Evolutionary conservation across 2,888 invertebrate species (phyloP), one percentile per base, ranked within the genome.

Genomic region (Schizotus pectinicornis): DNA sequence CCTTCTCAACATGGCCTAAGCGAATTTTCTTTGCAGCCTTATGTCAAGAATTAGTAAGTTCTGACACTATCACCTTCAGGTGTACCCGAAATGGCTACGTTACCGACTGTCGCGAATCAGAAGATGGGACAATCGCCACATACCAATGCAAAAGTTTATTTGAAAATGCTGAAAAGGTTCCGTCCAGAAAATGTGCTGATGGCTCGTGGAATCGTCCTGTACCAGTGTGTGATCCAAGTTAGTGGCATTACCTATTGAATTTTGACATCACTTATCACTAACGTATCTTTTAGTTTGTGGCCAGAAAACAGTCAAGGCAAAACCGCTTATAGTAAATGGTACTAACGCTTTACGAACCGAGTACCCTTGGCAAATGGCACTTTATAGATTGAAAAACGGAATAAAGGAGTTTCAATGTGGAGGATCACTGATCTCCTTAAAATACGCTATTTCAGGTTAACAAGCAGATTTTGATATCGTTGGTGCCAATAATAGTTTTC

Each of bases 351-450:
- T 63, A 39, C 64, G 59, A 53, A 76, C 75, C 2, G 62, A 71
- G 22, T 78, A 74, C 56, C 78, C 78, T 8, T 78, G 78, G 78
- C 70, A 73, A n/a, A 64, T 71, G 6, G 77, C 74, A 2, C 31
- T 78, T 43, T 77, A 72, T 54, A 49, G 31, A 14, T 47, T 58
- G 37, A 41, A 50, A 7, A 13, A 12, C 0, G 55, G 41, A 5
- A 22, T 3, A 22, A 22, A 22, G 5, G 49, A 46, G 37, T 35
- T 38, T 11, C 62, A 68, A 34, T 77, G 77, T 56, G 76, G 74
- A 3, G 77, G 76, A 22, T 70, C 74, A 2, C 67, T 77, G 13
- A 62, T 77, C 9, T 68, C 61, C 6, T 64, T 64, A 34, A 67
- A 62, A 55, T 49, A 74, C 41, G 63, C 74, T 12, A 9, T 77